These are phyloP conservation scores for Parotocinclus haroldoi DNA, from an alignment of 2,797 vertebrate genomes.

Conservation along the genomic window DNA sequence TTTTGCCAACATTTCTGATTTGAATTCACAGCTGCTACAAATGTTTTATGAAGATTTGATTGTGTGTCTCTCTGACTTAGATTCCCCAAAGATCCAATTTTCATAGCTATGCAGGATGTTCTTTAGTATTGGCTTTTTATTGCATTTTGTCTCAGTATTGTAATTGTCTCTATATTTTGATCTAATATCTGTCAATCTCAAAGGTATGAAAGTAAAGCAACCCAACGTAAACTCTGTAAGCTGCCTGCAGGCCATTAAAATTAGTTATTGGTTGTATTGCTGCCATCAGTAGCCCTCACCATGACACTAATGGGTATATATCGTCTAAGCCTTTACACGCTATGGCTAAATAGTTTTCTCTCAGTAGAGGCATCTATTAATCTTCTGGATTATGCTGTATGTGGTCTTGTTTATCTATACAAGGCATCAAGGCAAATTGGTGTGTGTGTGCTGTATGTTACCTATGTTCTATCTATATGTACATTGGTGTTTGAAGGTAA, in stretches of 20 bases:
- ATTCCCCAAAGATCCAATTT: constrained; percentile 7
- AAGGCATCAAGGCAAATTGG: constrained; percentile 1
- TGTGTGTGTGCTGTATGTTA: no score
- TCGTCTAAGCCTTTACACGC: constrained; percentile 29
- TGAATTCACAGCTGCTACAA: not conserved
- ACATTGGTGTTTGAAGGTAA: no score
- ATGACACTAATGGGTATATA: constrained; percentile 28
- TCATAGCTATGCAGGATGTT: constrained; percentile 12
- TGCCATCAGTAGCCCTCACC: constrained; percentile 36
- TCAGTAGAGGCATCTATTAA: constrained; percentile 5
- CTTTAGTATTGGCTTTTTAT: no score
- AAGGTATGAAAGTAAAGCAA: constrained; percentile 37
- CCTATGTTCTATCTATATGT: no score
- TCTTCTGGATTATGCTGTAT: constrained; percentile 8
- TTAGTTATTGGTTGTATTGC: constrained; percentile 36
- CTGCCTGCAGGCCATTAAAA: constrained; percentile 31
- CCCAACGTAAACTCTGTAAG: constrained; percentile 30
- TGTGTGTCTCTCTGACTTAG: not conserved
- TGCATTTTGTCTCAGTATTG: constrained; percentile 9
- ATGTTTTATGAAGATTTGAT: constrained; percentile 12
- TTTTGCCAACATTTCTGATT: not conserved
- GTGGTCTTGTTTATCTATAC: constrained; percentile 1
- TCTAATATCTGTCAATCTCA: constrained; percentile 29
- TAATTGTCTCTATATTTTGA: constrained; percentile 6
- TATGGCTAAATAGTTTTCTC: constrained; percentile 27